phyloP scores from a whole-genome alignment of 2,113 vertebrate genomes.

The Salvelinus sp. region DNA sequence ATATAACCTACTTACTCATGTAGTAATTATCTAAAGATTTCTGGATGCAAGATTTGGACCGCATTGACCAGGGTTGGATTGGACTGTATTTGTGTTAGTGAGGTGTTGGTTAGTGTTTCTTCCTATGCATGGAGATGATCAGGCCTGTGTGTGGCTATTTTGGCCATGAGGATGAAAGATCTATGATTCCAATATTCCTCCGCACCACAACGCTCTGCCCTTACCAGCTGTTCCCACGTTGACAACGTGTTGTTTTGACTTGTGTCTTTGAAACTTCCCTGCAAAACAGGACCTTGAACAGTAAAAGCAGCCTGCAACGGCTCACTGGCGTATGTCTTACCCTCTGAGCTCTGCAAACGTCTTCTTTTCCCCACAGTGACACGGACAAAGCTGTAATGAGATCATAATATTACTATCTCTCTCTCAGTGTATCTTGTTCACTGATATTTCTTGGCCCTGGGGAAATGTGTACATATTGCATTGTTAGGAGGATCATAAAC shows the following conservation, averaged over 20 bases:
- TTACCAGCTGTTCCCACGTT: slow-evolving; percentile 61
- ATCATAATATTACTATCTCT: not conserved
- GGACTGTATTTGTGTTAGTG: not conserved
- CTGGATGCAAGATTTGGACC: not conserved
- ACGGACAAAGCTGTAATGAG: slow-evolving; percentile 1
- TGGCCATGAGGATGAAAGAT: slow-evolving; percentile 50
- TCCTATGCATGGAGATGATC: slow-evolving; percentile 1
- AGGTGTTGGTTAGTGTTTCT: slow-evolving; percentile 12
- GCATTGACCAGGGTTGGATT: not conserved
- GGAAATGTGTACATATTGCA: not conserved
- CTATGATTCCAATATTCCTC: slow-evolving; percentile 53
- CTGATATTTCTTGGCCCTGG: not conserved
- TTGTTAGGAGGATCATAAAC: not conserved
- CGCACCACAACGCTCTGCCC: slow-evolving; percentile 41
- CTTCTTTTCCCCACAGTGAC: slow-evolving; percentile 9
- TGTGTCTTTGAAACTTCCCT: slow-evolving; percentile 51
- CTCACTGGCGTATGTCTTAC: slow-evolving; percentile 21
- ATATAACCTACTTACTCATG: no score
- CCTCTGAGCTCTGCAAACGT: slow-evolving; percentile 21
- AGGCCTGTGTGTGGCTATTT: slow-evolving; percentile 16
- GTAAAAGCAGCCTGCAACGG: slow-evolving; percentile 21
- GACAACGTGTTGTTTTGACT: slow-evolving; percentile 62
- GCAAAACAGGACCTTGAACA: slow-evolving; percentile 51
- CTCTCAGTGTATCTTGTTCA: slow-evolving; percentile 9
- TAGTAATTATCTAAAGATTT: not conserved